Percentiles rank a stretch among this genome's conserved stretches.
phyloP scores from a whole-genome alignment of 1,140 invertebrate species.

The Liolophura sinensis region DNA sequence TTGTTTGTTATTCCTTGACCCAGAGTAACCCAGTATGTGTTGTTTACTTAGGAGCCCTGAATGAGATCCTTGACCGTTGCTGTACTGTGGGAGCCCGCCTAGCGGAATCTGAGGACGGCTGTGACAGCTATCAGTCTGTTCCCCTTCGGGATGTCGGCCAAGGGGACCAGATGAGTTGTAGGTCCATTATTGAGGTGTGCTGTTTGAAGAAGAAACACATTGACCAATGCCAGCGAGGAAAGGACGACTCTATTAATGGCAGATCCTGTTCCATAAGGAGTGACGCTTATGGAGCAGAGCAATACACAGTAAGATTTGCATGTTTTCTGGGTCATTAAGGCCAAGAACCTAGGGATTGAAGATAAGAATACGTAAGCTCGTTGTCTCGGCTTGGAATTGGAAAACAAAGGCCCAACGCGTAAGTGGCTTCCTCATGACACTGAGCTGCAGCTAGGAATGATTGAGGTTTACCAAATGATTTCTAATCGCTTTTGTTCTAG shows the following conservation, averaged over 20 bases:
- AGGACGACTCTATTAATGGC: constrained; percentile 34
- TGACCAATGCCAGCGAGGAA: constrained; percentile 42
- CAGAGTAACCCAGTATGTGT: too few species aligned
- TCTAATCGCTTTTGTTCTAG: constrained; percentile 25
- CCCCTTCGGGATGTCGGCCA: constrained; percentile 18
- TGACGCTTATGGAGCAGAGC: constrained; percentile 38
- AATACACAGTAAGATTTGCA: constrained; percentile 35
- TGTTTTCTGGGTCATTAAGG: too few species aligned
- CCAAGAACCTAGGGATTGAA: too few species aligned
- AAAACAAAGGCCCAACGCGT: too few species aligned
- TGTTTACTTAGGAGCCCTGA: too few species aligned
- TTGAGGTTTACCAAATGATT: too few species aligned
- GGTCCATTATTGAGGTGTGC: constrained; percentile 43
- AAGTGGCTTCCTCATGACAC: too few species aligned
- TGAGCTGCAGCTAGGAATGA: too few species aligned
- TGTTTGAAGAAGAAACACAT: constrained; percentile 49
- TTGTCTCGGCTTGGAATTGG: not conserved
- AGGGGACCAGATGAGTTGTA: constrained; percentile 31
- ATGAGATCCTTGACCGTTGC: constrained; percentile 9
- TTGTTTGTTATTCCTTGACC: too few species aligned
- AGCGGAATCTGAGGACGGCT: constrained; percentile 11
- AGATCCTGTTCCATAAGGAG: constrained; percentile 41
- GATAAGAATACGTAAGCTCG: not conserved
- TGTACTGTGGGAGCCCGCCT: too few species aligned
- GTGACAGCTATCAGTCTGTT: constrained; percentile 30